phyloP scores from a whole-genome alignment of 2,888 invertebrate species.

The Thumatha senex region DNA sequence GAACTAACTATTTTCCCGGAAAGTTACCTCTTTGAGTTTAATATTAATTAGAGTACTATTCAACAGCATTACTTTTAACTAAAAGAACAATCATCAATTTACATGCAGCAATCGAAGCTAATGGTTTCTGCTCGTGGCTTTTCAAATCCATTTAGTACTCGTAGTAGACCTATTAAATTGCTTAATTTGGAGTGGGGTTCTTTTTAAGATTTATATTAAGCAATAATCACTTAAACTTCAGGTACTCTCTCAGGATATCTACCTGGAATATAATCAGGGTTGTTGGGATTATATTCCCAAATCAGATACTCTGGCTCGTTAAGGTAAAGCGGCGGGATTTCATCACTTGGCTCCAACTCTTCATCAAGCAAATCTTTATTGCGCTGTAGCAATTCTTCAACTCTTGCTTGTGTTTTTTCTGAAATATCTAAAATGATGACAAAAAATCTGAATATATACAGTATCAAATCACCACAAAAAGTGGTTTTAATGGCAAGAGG shows the following conservation, averaged over 20 bases:
- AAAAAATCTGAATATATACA: not conserved
- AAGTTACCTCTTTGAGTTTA: too few relatives aligned
- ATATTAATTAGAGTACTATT: too few relatives aligned
- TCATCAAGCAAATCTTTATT: conserved; percentile 66
- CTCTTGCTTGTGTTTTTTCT: conserved; percentile 62
- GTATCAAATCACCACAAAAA: not conserved
- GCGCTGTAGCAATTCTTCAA: conserved; percentile 71
- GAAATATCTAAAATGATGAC: conserved; percentile 62
- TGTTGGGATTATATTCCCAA: conserved; percentile 79
- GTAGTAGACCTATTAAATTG: too few relatives aligned
- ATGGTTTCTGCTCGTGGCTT: too few relatives aligned
- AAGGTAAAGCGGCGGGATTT: conserved; percentile 73
- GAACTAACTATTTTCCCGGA: too few relatives aligned
- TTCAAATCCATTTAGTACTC: too few relatives aligned
- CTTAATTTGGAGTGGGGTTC: too few relatives aligned
- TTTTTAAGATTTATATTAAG: too few relatives aligned
- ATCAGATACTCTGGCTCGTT: conserved; percentile 78
- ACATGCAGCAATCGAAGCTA: too few relatives aligned
- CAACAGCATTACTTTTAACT: too few relatives aligned
- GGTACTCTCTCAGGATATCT: conserved; percentile 67
- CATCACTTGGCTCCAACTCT: conserved; percentile 68
- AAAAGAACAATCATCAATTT: too few relatives aligned
- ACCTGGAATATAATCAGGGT: conserved; percentile 70
- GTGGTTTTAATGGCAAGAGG: too few relatives aligned
- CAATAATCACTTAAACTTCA: conserved; percentile 52